phyloP scores from a whole-genome alignment of 2,888 invertebrate genomes.

The Metopia argyrocephala region DNA sequence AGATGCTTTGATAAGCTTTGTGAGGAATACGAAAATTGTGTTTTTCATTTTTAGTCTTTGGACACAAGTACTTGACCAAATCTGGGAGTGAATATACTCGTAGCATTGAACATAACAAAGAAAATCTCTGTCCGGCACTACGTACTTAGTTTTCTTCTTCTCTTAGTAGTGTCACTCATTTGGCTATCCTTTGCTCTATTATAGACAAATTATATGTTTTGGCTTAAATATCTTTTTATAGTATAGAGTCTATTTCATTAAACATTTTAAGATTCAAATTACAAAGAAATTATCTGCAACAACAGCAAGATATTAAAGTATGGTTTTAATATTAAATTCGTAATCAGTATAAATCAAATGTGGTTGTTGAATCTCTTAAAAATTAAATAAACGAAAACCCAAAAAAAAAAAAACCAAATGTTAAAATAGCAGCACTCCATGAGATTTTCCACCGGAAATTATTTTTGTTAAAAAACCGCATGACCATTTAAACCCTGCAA shows the following conservation, averaged over 20 bases:
- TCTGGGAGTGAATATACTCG: neutral
- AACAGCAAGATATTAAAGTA: neutral
- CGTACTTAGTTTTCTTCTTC: neutral
- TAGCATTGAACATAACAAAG: constrained; percentile 26
- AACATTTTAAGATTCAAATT: neutral
- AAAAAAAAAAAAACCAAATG: neutral
- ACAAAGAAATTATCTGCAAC: neutral
- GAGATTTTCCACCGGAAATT: constrained; percentile 10
- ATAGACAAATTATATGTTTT: neutral
- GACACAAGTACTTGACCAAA: constrained; percentile 21
- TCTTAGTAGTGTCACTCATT: no score
- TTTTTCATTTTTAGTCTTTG: no score
- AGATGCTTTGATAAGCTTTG: constrained; percentile 19
- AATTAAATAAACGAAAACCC: neutral
- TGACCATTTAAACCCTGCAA: neutral
- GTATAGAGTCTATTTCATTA: neutral
- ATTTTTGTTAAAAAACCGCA: neutral
- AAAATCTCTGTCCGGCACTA: neutral
- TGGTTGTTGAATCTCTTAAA: neutral
- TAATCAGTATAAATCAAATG: neutral
- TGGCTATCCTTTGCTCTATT: neutral
- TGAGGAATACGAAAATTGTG: neutral
- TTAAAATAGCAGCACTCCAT: neutral
- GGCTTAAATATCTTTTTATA: neutral
- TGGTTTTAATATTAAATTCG: neutral